phyloP scores from a whole-genome alignment of 2,113 vertebrate species.

The Columbina picui region DNA sequence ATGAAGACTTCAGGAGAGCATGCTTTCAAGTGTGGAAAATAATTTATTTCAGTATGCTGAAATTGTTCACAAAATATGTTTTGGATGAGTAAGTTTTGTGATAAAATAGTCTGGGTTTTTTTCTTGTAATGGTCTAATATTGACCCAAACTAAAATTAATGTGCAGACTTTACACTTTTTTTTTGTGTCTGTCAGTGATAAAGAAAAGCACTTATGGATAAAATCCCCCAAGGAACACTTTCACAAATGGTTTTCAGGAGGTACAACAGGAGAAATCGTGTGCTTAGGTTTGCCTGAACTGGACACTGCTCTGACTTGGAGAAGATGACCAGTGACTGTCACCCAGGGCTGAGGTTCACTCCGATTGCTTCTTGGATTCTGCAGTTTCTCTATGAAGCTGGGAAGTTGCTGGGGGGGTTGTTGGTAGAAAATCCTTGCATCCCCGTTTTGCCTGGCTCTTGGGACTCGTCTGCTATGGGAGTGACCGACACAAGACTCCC shows the following conservation, averaged over 20 bases:
- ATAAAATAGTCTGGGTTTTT: background rate
- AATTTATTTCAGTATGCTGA: background rate
- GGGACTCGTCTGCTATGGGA: background rate
- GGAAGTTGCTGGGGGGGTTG: background rate
- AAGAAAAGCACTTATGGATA: background rate
- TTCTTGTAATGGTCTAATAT: background rate
- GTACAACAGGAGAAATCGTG: background rate
- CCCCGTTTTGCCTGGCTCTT: fast-evolving
- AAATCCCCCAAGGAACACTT: background rate
- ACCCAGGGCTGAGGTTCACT: background rate
- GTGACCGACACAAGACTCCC: background rate
- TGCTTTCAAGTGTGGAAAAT: background rate
- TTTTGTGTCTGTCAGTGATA: background rate
- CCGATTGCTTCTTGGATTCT: background rate
- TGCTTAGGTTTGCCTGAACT: background rate
- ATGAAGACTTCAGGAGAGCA: background rate
- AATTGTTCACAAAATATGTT: background rate
- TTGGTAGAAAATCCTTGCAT: background rate
- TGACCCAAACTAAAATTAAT: background rate
- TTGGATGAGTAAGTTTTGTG: background rate
- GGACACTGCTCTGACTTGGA: background rate
- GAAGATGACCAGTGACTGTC: background rate
- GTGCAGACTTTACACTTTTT: background rate
- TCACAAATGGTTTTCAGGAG: background rate
- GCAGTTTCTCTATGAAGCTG: background rate